Percentiles rank a stretch among this genome's conserved stretches.
Conservation (phyloP, 1,140 invertebrate species). For the Panulirus ornatus region DNA sequence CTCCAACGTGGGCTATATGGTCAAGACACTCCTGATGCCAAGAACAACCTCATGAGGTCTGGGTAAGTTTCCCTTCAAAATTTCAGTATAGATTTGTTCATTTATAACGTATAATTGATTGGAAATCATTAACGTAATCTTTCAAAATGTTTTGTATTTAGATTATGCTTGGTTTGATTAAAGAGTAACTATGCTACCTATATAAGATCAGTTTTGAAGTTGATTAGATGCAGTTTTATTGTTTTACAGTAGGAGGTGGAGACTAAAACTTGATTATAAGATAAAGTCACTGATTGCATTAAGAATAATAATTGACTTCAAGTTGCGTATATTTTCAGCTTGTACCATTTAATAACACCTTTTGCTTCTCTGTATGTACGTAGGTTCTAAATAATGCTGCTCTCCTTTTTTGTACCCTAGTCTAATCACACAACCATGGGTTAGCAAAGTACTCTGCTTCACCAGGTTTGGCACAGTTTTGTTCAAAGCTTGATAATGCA, state of each 20-base stretch:
- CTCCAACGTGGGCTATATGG: constrained; percentile 65
- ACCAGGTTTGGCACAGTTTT: constrained; percentile 73
- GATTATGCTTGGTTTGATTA: constrained; percentile 22
- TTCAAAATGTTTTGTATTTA: constrained; percentile 17
- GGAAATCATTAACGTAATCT: neutral
- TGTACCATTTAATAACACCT: constrained; percentile 43
- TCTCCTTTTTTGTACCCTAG: constrained; percentile 67
- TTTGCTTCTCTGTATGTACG: constrained; percentile 62
- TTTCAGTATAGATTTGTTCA: neutral
- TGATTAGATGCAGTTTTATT: constrained; percentile 30
- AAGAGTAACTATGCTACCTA: constrained; percentile 4
- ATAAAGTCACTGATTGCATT: neutral
- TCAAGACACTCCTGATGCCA: constrained; percentile 75
- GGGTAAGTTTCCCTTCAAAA: constrained; percentile 46
- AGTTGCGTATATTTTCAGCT: constrained; percentile 16
- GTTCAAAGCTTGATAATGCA: constrained; percentile 72
- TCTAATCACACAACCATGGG: constrained; percentile 72
- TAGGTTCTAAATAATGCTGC: constrained; percentile 71
- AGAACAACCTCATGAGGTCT: constrained; percentile 76
- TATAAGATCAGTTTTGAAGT: constrained; percentile 20
- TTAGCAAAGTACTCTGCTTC: constrained; percentile 73
- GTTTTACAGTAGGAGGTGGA: neutral
- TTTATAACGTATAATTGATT: constrained; percentile 8
- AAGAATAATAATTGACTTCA: constrained; percentile 17
- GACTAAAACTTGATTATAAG: constrained; percentile 8